Conservation (phyloP, 1,140 invertebrate species). For the Ips nitidus region DNA sequence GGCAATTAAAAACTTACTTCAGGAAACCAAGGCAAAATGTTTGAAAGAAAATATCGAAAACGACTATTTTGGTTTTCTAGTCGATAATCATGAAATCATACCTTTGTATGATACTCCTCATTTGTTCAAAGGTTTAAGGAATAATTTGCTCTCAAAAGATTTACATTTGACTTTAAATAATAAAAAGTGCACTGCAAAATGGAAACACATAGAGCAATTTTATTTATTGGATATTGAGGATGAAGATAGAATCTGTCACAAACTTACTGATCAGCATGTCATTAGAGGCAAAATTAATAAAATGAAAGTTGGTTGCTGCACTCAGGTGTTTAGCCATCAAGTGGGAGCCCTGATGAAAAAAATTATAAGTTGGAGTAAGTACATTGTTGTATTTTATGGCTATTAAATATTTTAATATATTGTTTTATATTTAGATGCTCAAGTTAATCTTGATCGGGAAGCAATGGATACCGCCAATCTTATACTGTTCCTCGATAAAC, state of each 20-base stretch:
- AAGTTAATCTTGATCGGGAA: too few species aligned
- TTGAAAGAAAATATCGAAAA: too few species aligned
- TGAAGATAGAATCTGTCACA: conserved; percentile 20
- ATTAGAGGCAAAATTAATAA: conserved; percentile 14
- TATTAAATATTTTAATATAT: conserved; percentile 7
- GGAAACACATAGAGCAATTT: conserved; percentile 35
- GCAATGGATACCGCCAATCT: too few species aligned
- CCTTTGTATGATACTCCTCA: too few species aligned
- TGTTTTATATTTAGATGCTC: too few species aligned
- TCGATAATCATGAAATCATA: too few species aligned
- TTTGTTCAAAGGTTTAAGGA: conserved; percentile 23
- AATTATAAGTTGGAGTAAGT: conserved; percentile 35
- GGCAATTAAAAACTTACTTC: too few species aligned
- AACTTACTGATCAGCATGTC: too few species aligned
- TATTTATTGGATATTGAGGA: conserved; percentile 31
- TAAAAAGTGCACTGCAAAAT: conserved; percentile 36
- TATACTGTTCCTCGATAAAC: too few species aligned
- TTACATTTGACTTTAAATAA: conserved; percentile 35
- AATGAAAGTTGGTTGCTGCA: conserved; percentile 46
- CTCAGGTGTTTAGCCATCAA: conserved; percentile 46
- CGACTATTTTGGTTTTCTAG: too few species aligned
- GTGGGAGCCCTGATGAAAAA: conserved; percentile 41
- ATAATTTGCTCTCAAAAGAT: conserved; percentile 47
- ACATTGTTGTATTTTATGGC: conserved; percentile 35
- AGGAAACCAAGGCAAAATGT: too few species aligned